These are phyloP conservation scores for Odobenus rosmarus DNA, from an alignment of 2,113 vertebrate genomes.

Conservation along the genomic window DNA sequence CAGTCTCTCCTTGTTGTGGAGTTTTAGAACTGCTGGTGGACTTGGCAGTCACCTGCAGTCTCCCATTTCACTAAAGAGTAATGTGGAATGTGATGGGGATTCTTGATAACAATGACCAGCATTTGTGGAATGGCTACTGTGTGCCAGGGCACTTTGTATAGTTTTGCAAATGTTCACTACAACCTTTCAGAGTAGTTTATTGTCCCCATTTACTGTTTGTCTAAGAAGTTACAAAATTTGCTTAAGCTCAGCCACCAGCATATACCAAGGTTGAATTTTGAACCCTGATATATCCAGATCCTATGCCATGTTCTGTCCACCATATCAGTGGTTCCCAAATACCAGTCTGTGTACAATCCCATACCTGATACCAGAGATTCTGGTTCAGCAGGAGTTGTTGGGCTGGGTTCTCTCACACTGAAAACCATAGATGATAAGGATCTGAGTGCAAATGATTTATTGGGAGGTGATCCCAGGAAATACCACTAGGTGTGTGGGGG, in stretches of 20 bases:
- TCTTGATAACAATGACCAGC: neutral
- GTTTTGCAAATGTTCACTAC: neutral
- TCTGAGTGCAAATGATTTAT: neutral
- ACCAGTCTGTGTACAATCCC: neutral
- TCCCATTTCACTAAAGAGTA: neutral
- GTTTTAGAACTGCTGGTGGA: neutral
- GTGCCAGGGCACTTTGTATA: neutral
- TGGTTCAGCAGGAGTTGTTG: neutral
- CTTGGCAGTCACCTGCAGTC: neutral
- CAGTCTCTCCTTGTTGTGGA: neutral
- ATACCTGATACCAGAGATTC: neutral
- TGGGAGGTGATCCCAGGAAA: neutral
- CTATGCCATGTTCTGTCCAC: neutral
- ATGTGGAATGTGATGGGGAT: neutral
- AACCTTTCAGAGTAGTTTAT: neutral
- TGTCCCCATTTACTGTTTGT: neutral
- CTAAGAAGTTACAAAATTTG: neutral
- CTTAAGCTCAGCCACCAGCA: neutral
- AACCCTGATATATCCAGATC: neutral
- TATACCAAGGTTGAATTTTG: neutral
- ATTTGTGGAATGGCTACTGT: neutral
- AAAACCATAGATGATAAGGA: neutral
- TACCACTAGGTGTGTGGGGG: no score
- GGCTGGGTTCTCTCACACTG: neutral
- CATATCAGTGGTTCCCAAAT: neutral